These are phyloP conservation scores for Plemyria rubiginata DNA, from an alignment of 2,888 invertebrate species.

Conservation along the genomic window DNA sequence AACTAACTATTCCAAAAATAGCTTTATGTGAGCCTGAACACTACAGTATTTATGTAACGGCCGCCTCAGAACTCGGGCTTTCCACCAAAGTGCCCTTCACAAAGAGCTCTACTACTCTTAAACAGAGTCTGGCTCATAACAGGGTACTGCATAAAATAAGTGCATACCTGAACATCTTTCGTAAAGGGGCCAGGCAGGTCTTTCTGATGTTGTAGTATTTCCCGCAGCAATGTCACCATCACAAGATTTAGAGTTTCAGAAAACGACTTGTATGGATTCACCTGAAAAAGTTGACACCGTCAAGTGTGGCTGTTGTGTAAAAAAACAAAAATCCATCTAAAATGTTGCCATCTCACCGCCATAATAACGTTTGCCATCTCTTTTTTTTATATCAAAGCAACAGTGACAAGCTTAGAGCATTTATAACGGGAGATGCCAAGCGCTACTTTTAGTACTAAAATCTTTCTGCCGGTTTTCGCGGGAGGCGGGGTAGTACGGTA, in stretches of 20 bases:
- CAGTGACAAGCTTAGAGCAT: no score
- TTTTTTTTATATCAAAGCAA: no score
- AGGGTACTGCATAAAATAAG: background rate
- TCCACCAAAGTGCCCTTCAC: conserved; percentile 57
- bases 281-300: conserved; percentile 65
- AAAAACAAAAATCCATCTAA: no score
- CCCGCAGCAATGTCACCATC: conserved; percentile 95
- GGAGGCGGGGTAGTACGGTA: no score
- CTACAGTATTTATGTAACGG: conserved; percentile 47
- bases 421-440: no score
- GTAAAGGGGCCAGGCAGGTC: conserved; percentile 96
- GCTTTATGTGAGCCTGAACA: conserved; percentile 63
- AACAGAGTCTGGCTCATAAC: no score
- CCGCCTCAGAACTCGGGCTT: conserved; percentile 51
- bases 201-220: conserved; percentile 95
- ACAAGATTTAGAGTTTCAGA: conserved; percentile 97
- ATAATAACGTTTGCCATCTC: no score
- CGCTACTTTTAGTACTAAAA: no score
- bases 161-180: conserved; percentile 90
- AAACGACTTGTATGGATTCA: conserved; percentile 97
- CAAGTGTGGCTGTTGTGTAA: no score
- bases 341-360: no score
- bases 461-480: no score
- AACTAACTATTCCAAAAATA: conserved; percentile 60
- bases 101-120: no score